Percentiles rank a stretch among this genome's conserved stretches.
Conservation (phyloP, 2,113 vertebrate species). For the Coturnix japonica region DNA sequence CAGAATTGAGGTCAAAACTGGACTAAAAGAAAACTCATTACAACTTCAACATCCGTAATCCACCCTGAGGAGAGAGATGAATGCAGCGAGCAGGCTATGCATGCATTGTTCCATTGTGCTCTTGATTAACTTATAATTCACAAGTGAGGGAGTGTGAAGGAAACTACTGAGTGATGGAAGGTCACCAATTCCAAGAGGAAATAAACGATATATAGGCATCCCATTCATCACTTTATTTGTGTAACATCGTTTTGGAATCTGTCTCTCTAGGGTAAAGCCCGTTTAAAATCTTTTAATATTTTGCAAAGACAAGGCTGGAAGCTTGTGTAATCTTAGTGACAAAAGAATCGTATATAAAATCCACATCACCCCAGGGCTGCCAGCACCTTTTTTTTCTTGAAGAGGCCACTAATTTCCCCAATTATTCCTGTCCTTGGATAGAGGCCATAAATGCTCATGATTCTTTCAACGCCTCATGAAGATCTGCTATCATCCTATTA, state of each 20-base stretch:
- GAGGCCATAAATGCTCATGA: neutral
- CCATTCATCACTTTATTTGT: constrained; percentile 60
- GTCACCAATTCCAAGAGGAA: constrained; percentile 68
- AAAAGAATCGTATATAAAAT: neutral
- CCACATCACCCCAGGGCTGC: neutral
- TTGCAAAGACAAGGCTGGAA: constrained; percentile 19
- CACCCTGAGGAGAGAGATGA: constrained; percentile 60
- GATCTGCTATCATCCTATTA: neutral
- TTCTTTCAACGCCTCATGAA: neutral
- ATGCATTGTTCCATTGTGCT: constrained; percentile 63
- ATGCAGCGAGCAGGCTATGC: neutral
- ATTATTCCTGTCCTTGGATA: constrained; percentile 20
- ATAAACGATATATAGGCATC: constrained; percentile 60
- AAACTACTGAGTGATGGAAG: constrained; percentile 65
- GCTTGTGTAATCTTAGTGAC: constrained; percentile 13
- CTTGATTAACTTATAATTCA: constrained; percentile 70
- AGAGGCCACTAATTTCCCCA: neutral
- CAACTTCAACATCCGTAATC: constrained; percentile 65
- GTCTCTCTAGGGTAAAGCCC: constrained; percentile 35
- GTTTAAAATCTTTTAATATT: constrained; percentile 51
- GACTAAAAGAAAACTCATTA: constrained; percentile 70
- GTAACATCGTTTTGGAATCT: constrained; percentile 23
- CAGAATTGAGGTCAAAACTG: constrained; percentile 67
- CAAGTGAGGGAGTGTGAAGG: constrained; percentile 68
- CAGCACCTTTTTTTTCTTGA: constrained; percentile 28